A percentile compares a stretch with the other conserved stretches of the same genome.
phyloP scores from a whole-genome alignment of 2,797 vertebrate genomes.

The Cuculus canorus region DNA sequence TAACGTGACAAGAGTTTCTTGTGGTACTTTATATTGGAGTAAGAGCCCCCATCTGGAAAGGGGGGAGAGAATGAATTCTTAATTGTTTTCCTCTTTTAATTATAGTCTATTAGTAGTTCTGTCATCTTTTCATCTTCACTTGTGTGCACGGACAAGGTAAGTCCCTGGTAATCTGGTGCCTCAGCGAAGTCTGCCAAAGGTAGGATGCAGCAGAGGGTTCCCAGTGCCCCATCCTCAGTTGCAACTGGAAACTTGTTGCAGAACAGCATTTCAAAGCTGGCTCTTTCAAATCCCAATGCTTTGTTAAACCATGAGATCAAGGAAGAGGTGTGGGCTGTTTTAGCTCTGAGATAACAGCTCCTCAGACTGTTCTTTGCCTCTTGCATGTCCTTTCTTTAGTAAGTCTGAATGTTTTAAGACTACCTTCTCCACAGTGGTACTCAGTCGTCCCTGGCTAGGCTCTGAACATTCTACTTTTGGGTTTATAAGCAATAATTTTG shows the following conservation, averaged over 20 bases:
- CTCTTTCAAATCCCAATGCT: neutral
- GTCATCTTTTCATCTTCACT: constrained; percentile 31
- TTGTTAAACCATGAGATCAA: neutral
- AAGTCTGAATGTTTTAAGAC: neutral
- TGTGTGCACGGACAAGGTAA: constrained; percentile 61
- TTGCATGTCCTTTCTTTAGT: neutral
- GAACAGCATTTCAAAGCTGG: neutral
- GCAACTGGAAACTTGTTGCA: neutral
- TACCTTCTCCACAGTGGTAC: neutral
- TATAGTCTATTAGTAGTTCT: constrained; percentile 22
- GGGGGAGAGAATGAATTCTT: neutral
- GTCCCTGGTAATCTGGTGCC: constrained; percentile 36
- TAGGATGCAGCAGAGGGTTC: constrained; percentile 25
- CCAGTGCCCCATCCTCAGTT: neutral
- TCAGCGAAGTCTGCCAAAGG: constrained; percentile 43
- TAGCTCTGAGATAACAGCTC: neutral
- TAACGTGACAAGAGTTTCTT: neutral
- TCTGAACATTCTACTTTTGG: neutral
- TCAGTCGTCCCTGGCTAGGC: neutral
- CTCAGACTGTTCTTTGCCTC: neutral
- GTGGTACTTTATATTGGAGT: neutral
- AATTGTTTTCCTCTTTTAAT: neutral
- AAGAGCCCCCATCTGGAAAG: neutral
- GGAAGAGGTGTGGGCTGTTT: neutral
- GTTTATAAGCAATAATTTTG: neutral